These are phyloP conservation scores for Teleogryllus occipitalis DNA, from an alignment of 1,140 invertebrate genomes.

Conservation along the genomic window DNA sequence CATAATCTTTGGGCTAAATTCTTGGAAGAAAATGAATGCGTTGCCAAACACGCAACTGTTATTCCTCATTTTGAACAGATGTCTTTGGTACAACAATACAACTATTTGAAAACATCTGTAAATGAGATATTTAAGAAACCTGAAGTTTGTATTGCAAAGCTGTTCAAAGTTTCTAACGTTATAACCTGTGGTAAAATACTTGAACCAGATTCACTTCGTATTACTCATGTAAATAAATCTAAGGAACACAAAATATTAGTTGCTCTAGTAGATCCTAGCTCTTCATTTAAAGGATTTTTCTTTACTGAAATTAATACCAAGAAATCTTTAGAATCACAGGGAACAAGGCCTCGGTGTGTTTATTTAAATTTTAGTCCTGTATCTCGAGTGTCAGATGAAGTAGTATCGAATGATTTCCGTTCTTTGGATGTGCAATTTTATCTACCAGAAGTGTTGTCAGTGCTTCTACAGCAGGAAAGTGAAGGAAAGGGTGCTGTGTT, in stretches of 20 bases:
- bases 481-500: slow-evolving; percentile 48
- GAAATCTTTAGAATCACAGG: not conserved
- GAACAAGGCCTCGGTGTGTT: slow-evolving; percentile 22
- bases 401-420: slow-evolving; percentile 15
- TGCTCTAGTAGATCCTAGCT: slow-evolving; percentile 11
- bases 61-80: slow-evolving; percentile 64
- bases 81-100: slow-evolving; percentile 76
- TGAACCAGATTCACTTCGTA: not conserved
- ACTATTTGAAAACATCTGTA: slow-evolving; percentile 57
- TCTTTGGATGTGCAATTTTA: slow-evolving; percentile 70
- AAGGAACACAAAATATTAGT: slow-evolving; percentile 14
- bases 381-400: not conserved
- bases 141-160: slow-evolving; percentile 50
- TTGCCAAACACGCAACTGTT: slow-evolving; percentile 59
- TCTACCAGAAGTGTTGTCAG: slow-evolving; percentile 63
- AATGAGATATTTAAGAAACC: slow-evolving; percentile 61
- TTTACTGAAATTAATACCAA: slow-evolving; percentile 35
- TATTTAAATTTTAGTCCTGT: slow-evolving; percentile 27
- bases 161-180: slow-evolving; percentile 38
- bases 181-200: slow-evolving; percentile 7
- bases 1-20: slow-evolving; percentile 72
- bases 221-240: slow-evolving; percentile 7
- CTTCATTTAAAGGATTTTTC: slow-evolving; percentile 33
- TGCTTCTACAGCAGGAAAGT: slow-evolving; percentile 54
- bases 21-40: slow-evolving; percentile 58